Percentiles rank a stretch among this genome's conserved stretches.
These are phyloP conservation scores for Cathartes aura DNA, from an alignment of 2,113 vertebrate genomes.

Conservation along the genomic window DNA sequence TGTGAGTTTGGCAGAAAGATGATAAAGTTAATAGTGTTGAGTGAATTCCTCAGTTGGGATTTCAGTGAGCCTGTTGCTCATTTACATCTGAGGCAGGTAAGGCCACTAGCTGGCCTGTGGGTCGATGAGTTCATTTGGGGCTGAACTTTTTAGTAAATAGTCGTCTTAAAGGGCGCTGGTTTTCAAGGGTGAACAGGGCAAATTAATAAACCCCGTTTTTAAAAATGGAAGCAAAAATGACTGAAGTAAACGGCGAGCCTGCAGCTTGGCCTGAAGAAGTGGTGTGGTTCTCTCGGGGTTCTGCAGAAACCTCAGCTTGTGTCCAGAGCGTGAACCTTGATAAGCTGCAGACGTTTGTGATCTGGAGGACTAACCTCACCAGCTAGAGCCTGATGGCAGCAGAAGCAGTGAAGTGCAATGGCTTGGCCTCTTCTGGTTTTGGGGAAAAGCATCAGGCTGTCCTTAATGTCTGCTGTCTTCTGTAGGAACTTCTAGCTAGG, in stretches of 20 bases:
- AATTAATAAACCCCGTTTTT: not conserved
- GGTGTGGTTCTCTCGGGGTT: not conserved
- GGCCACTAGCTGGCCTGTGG: not conserved
- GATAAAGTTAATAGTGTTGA: not conserved
- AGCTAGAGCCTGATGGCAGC: not conserved
- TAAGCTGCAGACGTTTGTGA: not conserved
- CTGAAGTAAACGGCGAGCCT: not conserved
- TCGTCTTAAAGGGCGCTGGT: not conserved
- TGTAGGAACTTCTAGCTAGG: not conserved
- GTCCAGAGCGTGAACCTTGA: not conserved
- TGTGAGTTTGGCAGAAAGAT: not conserved
- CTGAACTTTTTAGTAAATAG: not conserved
- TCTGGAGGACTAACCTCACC: not conserved
- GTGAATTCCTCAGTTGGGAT: not conserved
- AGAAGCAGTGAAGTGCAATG: not conserved
- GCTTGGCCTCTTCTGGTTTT: not conserved
- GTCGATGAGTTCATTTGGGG: not conserved
- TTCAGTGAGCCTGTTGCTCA: not conserved
- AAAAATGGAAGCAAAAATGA: not conserved
- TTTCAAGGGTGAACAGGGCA: not conserved
- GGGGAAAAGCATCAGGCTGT: not conserved
- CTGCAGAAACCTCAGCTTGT: not conserved
- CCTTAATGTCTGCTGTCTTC: not conserved
- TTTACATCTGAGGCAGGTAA: not conserved
- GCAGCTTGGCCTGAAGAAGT: not conserved